Evolutionary conservation across 2,113 vertebrate genomes (phyloP), one percentile per base, ranked within the genome.

Genomic region (Pholis gunnellus): DNA sequence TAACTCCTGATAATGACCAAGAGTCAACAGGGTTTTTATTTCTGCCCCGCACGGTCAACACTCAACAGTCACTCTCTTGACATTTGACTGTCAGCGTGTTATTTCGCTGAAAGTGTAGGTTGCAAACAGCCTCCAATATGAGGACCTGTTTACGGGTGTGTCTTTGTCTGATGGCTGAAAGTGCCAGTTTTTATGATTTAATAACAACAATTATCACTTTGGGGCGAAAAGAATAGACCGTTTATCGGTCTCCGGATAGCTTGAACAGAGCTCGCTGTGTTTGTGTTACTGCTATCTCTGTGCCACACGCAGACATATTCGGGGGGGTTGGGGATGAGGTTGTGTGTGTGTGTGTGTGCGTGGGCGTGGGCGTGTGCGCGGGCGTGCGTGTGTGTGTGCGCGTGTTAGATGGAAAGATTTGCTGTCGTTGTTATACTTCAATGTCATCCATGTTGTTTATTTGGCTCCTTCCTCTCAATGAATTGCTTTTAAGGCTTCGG

Each of bases 111-210:
- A 40, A 69, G 40, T 1, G 22, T 1, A 5, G 31, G 34, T 50
- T 27, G 36, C 52, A 7, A 20, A 48, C 11, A 9, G 42, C n/a
- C 27, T 22, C 36, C 36, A 54, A 76, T 34, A 4, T n/a, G 36
- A 75, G 27, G 54, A 70, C 64, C 42, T 40, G 63, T 64, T 74
- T 66, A 44, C 2, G 17, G 31, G 31, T 40, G 42, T 40, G 59
- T 82, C 79, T 78, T 46, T 69, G 27, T 57, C 31, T 60, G 66
- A 57, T 63, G 67, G 84, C 72, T 76, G 63, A 71, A 87, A 82
- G 73, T 68, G 60, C 38, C 88, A 63, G 36, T 81, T 86, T 82
- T 40, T 74, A 27, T 85, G 81, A 90, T 88, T 89, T 90, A 82
- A 80, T 90, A 75, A 56, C 79, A 59, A 69, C 64, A 83, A 88